Percentiles rank a stretch among this genome's conserved stretches.
These are phyloP conservation scores for Staurois parvus DNA, from an alignment of 2,797 vertebrate species.

Conservation along the genomic window DNA sequence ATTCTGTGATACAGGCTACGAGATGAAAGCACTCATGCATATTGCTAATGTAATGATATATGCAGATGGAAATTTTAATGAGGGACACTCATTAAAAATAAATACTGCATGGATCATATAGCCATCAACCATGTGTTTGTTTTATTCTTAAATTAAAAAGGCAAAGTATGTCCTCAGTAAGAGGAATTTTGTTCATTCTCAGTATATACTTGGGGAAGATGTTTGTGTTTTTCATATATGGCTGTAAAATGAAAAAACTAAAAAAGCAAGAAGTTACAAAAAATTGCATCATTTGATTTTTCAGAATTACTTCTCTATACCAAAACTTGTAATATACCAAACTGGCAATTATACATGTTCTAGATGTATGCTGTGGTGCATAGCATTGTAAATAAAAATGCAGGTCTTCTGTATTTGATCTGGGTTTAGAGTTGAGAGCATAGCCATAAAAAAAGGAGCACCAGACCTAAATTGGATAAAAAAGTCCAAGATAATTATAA, in stretches of 20 bases:
- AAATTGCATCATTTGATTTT: not conserved
- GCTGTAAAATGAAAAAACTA: not conserved
- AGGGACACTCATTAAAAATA: constrained; percentile 45
- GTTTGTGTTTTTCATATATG: not conserved
- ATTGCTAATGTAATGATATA: constrained; percentile 46
- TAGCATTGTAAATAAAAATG: too few species aligned
- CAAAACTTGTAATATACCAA: not conserved
- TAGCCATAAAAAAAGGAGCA: too few species aligned
- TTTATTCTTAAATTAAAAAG: constrained; percentile 5
- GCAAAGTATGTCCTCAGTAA: constrained; percentile 7
- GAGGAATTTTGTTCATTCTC: not conserved
- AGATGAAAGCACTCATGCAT: constrained; percentile 28
- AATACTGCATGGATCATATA: constrained; percentile 39
- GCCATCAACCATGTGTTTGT: constrained; percentile 31
- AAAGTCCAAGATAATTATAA: too few species aligned
- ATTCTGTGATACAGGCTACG: constrained; percentile 20
- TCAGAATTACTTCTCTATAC: not conserved
- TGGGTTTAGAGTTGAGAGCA: too few species aligned
- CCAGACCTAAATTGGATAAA: too few species aligned
- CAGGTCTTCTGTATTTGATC: not conserved
- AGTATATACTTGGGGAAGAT: constrained; percentile 5
- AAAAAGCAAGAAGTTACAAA: too few species aligned
- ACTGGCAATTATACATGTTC: too few species aligned
- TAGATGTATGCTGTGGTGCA: too few species aligned
- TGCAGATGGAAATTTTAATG: constrained; percentile 45